Evolutionary conservation across 2,888 invertebrate genomes (phyloP), one percentile per base, ranked within the genome.

Genomic region (Nomada goodeniana): DNA sequence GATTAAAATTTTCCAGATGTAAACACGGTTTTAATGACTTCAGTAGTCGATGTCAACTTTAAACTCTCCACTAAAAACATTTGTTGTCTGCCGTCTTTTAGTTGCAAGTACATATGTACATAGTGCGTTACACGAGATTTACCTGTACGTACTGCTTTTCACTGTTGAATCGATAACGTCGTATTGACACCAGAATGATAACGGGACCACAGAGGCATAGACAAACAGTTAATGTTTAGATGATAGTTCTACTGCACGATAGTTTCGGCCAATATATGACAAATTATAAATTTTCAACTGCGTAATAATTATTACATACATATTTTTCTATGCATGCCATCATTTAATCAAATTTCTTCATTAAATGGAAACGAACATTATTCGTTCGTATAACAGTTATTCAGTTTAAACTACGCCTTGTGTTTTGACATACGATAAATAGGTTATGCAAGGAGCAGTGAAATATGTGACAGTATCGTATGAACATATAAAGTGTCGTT

Each of bases 401-500:
- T 26, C 18, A 36, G 44, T 44, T 76, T 36, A 5, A 67, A 64
- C 57, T 29, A 53, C 52, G 70, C 23, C 47, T 47, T 81, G 60
- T 44, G 18, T n/a, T 71, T 68, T 78, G 42, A 74, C 42, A 76
- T 60, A 70, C 69, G 29, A 79, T 71, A 82, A 29, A 79, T 74
- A 82, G 50, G 50, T 70, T 73, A 60, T 55, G 63, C 13, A 84
- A 70, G 44, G 55, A 75, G 71, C 44, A 65, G 52, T 44, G 57
- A 70, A 70, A 75, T 55, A 59, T 68, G 36, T 47, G 55, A 63
- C 20, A 42, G 11, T 69, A 63, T n/a, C 15, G 61, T 72, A 52
- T 50, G 59, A 76, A 68, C 47, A 67, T 36, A 61, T 23, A 63
- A 23, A 55, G 59, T 59, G 50, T 26, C 44, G 26, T 9, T 7